A percentile compares a stretch with the other conserved stretches of the same genome.
These are phyloP conservation scores for Cotesia congregata DNA, from an alignment of 2,888 invertebrate genomes.

Conservation along the genomic window DNA sequence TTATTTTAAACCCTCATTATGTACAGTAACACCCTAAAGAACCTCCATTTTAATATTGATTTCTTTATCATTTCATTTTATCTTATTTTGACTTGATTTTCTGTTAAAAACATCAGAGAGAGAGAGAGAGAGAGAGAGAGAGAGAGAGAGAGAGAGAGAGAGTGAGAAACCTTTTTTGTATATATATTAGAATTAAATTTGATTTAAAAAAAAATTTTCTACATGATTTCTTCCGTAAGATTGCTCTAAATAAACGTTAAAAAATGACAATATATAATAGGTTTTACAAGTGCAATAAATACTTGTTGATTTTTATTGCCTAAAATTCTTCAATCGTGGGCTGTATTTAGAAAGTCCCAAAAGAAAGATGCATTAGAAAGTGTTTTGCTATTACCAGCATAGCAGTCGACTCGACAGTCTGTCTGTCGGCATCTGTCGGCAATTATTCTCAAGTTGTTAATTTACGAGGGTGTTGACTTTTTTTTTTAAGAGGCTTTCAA, in stretches of 20 bases:
- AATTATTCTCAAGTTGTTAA: background rate
- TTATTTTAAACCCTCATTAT: no score
- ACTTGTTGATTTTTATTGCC: constrained; percentile 5
- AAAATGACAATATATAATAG: background rate
- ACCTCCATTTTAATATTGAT: background rate
- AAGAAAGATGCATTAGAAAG: constrained; percentile 61
- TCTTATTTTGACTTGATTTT: background rate
- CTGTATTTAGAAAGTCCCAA: constrained; percentile 28
- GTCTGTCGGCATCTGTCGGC: background rate
- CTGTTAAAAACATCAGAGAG: no score
- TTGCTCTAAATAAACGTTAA: no score
- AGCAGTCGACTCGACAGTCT: constrained; percentile 21
- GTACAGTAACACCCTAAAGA: no score
- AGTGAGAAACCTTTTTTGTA: no score
- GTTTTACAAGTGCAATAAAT: background rate
- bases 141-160: no score
- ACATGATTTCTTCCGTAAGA: no score
- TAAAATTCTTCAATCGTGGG: background rate
- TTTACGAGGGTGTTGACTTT: background rate
- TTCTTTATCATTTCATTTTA: background rate
- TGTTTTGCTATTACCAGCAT: constrained; percentile 51
- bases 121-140: no score
- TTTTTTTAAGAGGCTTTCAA: background rate
- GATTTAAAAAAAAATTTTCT: no score
- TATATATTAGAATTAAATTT: no score